Percentiles rank a stretch among this genome's conserved stretches.
Conservation (phyloP, 2,888 invertebrate species). For the Noctuana brunneofusca region DNA sequence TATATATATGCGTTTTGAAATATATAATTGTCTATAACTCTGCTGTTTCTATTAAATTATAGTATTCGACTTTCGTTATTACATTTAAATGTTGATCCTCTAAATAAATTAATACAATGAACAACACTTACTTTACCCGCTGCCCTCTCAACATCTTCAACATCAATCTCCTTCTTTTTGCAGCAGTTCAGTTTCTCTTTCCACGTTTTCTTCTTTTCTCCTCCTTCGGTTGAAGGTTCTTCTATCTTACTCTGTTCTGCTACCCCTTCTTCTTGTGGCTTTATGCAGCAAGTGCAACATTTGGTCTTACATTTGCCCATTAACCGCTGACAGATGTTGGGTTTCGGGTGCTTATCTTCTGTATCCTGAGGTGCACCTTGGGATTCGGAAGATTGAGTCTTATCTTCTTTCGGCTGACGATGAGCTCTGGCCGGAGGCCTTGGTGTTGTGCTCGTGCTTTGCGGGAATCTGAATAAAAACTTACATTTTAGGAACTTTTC, state of each 20-base stretch:
- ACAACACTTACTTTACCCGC: slow-evolving; percentile 67
- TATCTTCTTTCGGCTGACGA: slow-evolving; percentile 53
- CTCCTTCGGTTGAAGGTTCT: slow-evolving; percentile 43
- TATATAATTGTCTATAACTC: too few species aligned
- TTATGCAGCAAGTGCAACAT: slow-evolving; percentile 78
- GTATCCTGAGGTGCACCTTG: slow-evolving; percentile 40
- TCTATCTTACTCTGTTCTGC: slow-evolving; percentile 31
- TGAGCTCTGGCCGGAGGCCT: slow-evolving; percentile 69
- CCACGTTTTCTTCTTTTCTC: slow-evolving; percentile 56
- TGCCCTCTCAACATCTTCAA: slow-evolving; percentile 64
- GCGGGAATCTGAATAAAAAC: slow-evolving; percentile 62
- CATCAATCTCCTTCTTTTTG: slow-evolving; percentile 64
- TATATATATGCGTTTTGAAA: too few species aligned
- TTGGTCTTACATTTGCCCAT: slow-evolving; percentile 70
- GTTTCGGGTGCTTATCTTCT: slow-evolving; percentile 49
- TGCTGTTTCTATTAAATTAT: too few species aligned
- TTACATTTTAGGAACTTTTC: background rate
- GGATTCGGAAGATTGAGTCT: slow-evolving; percentile 42
- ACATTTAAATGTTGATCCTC: too few species aligned
- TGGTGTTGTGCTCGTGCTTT: slow-evolving; percentile 76
- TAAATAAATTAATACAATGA: background rate
- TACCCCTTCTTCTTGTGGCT: slow-evolving; percentile 50
- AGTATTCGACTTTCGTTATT: too few species aligned
- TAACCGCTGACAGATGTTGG: slow-evolving; percentile 66
- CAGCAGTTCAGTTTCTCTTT: slow-evolving; percentile 62